Evolutionary conservation across 1,140 invertebrate species (phyloP).

Genomic region (Archegozetes longisetosus): DNA sequence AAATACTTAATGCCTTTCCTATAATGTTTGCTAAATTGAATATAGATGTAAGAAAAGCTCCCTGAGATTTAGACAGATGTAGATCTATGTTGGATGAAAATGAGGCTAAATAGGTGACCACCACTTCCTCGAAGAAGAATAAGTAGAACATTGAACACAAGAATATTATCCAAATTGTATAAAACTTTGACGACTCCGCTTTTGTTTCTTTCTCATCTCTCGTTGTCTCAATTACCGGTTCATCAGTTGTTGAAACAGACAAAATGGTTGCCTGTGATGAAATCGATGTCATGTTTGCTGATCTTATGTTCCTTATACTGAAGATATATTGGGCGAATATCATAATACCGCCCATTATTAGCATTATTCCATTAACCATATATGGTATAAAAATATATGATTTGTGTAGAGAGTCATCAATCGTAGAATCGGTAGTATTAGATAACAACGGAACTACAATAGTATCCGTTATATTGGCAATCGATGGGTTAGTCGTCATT

Average conservation of each 20-base stretch:
- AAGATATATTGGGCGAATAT: background rate
- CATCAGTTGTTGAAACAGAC: background rate
- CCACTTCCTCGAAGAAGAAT: constrained; percentile 9
- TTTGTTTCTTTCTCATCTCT: background rate
- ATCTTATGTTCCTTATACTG: background rate
- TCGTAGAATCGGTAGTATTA: background rate
- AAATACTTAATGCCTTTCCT: background rate
- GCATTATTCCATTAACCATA: background rate
- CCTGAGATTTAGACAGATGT: background rate
- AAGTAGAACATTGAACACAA: constrained; percentile 6
- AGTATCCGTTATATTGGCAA: too few relatives aligned
- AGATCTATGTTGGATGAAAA: background rate
- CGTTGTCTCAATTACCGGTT: background rate
- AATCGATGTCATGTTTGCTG: background rate
- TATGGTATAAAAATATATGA: background rate
- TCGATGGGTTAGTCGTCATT: background rate
- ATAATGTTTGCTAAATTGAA: constrained; percentile 5
- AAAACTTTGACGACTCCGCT: background rate
- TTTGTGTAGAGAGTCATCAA: background rate
- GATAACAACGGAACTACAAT: too few relatives aligned
- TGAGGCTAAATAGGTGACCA: constrained; percentile 6
- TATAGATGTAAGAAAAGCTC: constrained; percentile 1
- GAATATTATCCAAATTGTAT: background rate
- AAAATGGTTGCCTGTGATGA: background rate
- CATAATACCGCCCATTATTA: background rate